phyloP scores from a whole-genome alignment of 2,113 vertebrate genomes.

The Thalassarche chlororhynchos region DNA sequence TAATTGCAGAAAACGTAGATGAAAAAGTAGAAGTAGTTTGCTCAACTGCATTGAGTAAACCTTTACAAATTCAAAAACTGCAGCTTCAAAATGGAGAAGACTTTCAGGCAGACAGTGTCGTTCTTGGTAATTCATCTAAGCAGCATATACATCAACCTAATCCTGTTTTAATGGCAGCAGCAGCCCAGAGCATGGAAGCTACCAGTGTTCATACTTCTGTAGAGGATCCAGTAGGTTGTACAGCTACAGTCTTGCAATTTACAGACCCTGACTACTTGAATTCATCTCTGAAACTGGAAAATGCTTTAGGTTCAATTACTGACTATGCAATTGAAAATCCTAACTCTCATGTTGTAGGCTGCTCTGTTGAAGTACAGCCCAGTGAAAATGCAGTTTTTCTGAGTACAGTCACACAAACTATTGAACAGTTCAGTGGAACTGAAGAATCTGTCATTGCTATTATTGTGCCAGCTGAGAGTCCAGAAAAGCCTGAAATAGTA shows the following conservation, averaged over 20 bases:
- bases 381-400: slow-evolving; percentile 68
- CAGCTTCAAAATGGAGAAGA: neutral
- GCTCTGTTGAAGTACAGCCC: slow-evolving; percentile 57
- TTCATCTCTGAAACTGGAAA: slow-evolving; percentile 50
- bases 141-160: slow-evolving; percentile 6
- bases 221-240: slow-evolving; percentile 52
- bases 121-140: slow-evolving; percentile 5
- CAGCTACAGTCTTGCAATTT: slow-evolving; percentile 58
- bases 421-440: slow-evolving; percentile 65
- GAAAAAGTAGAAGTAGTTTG: slow-evolving; percentile 3
- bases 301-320: slow-evolving; percentile 26
- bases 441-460: slow-evolving; percentile 75
- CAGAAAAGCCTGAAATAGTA: slow-evolving; percentile 25
- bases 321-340: slow-evolving; percentile 46
- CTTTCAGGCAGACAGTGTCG: neutral
- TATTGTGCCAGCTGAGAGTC: slow-evolving; percentile 68
- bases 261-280: slow-evolving; percentile 44
- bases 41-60: neutral
- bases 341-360: neutral
- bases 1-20: neutral
- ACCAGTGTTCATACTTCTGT: neutral
- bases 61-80: neutral
- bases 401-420: slow-evolving; percentile 67
- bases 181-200: slow-evolving; percentile 11
- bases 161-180: slow-evolving; percentile 27